Base-by-base conservation (phyloP, 2,888 invertebrate species). In the Rugalucina vietnamica region DNA sequence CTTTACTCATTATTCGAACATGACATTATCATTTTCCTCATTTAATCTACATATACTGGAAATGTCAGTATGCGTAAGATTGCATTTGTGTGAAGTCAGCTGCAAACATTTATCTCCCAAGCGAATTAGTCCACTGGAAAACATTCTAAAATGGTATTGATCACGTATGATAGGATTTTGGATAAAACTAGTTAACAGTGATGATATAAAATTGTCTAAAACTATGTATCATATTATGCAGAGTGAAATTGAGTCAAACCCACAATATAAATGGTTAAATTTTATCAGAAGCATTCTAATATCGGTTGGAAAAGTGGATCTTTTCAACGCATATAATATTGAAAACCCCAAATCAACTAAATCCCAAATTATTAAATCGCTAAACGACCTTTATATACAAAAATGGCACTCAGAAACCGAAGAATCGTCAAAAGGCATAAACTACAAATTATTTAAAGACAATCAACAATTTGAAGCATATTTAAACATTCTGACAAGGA, bases 151-250 rank as follows among this genome's bases (percentile, higher is more conserved):
- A n/a, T n/a, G n/a, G n/a, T n/a, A n/a, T n/a, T n/a, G n/a, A 36
- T 34, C 65, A 5, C 34, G 65, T 18, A 65, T 76, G 36, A 76
- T 76, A n/a, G 54, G 34, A n/a, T 76, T 32, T n/a, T 76, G 76
- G 76, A 76, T 34, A 34, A 21, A 10, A 12, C 4, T 69, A 4
- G 29, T 27, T 4, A 32, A 69, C 14, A n/a, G 69, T 32, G 36
- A 69, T 10, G 24, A 69, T 69, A 24, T 5, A 14, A 69, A 69
- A 69, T 21, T 69, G 8, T 69, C 69, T 24, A 32, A 36, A 34
- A 8, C 8, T 4, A 5, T 69, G 5, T 69, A 69, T 36, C 10
- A 69, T n/a, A 54, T 54, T 5, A 14, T 54, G 8, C 69, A 29
- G 10, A 5, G 18, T 4, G 69, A 34, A 18, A 8, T 32, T 14